A percentile compares a stretch with the other conserved stretches of the same genome.
These are phyloP conservation scores for Drosophila imparisetae DNA, from an alignment of 2,888 invertebrate genomes.

Conservation along the genomic window DNA sequence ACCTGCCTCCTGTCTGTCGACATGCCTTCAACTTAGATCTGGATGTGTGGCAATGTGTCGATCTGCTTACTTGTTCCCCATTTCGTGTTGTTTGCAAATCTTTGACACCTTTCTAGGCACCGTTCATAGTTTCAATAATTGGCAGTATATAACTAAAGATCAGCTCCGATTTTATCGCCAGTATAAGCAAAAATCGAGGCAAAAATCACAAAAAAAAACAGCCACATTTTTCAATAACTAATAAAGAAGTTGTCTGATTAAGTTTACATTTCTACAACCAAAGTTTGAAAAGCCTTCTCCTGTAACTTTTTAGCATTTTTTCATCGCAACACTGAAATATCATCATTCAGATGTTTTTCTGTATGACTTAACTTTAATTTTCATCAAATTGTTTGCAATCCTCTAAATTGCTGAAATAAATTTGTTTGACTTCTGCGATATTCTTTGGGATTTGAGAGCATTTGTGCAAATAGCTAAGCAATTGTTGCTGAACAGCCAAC, in stretches of 20 bases:
- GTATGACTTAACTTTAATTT: neutral
- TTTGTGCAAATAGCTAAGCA: neutral
- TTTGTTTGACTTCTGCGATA: neutral
- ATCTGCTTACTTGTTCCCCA: neutral
- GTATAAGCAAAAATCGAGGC: neutral
- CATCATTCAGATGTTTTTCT: neutral
- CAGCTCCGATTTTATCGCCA: neutral
- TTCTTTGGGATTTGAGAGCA: neutral
- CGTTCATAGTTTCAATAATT: neutral
- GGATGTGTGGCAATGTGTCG: neutral
- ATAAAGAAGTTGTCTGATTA: neutral
- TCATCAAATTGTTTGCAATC: no score
- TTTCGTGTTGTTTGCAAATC: neutral
- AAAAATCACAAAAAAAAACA: neutral
- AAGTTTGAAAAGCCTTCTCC: neutral
- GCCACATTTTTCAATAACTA: neutral
- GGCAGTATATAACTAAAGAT: neutral
- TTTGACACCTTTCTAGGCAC: neutral
- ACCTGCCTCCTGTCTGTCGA: neutral
- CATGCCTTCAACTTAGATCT: neutral
- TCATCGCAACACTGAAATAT: neutral
- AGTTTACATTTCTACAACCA: neutral
- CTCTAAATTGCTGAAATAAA: neutral
- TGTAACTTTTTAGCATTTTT: neutral
- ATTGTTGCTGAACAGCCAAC: neutral